Percentiles rank a stretch among this genome's conserved stretches.
Conservation (phyloP, 2,888 invertebrate genomes). For the Mythimna vitellina region DNA sequence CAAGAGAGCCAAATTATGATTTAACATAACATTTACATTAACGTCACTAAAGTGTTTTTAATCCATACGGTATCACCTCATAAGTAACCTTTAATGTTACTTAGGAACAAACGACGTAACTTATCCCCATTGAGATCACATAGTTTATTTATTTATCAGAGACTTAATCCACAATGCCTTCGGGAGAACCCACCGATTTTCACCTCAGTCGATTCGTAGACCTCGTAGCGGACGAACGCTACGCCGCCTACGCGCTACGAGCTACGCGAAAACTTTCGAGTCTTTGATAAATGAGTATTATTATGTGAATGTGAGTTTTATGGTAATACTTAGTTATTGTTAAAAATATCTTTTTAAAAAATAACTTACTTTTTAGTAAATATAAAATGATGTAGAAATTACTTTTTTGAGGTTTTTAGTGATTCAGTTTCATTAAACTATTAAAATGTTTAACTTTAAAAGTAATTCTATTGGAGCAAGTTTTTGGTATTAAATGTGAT, state of each 20-base stretch:
- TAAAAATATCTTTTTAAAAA: neutral
- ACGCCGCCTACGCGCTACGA: slow-evolving; percentile 65
- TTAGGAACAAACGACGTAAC: neutral
- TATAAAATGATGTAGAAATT: neutral
- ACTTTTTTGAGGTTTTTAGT: neutral
- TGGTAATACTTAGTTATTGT: neutral
- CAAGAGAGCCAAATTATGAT: no score
- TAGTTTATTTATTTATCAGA: slow-evolving; percentile 24
- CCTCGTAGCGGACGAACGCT: slow-evolving; percentile 72
- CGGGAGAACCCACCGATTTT: slow-evolving; percentile 3
- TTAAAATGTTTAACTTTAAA: slow-evolving; percentile 15
- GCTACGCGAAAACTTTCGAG: slow-evolving; percentile 68
- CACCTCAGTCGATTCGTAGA: slow-evolving; percentile 69
- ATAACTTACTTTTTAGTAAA: no score
- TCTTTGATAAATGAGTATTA: slow-evolving; percentile 2
- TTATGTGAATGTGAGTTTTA: slow-evolving; percentile 11
- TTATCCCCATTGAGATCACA: slow-evolving; percentile 12
- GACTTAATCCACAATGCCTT: slow-evolving; percentile 13
- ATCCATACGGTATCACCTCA: neutral
- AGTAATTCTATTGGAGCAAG: neutral
- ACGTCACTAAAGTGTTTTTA: neutral
- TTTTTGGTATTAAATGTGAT: slow-evolving; percentile 33
- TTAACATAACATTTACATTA: no score
- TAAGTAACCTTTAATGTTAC: slow-evolving; percentile 6
- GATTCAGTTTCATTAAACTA: neutral